Conservation (phyloP, 2,113 vertebrate species). For the Perccottus glenii region DNA sequence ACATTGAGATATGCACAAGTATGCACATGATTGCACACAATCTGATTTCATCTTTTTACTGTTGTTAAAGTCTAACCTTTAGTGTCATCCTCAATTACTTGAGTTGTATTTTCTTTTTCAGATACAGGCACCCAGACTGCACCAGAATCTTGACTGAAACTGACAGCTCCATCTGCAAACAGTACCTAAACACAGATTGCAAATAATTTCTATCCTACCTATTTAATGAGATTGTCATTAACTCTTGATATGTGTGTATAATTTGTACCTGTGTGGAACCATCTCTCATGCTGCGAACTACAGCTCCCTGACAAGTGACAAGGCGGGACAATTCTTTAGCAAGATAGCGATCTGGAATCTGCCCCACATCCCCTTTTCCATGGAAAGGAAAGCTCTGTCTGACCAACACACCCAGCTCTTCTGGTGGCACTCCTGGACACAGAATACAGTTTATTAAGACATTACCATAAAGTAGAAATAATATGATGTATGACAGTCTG, state of each 20-base stretch:
- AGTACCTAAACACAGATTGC: slow-evolving; percentile 79
- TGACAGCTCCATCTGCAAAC: slow-evolving; percentile 89
- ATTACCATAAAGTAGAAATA: not conserved
- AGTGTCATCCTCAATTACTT: slow-evolving; percentile 53
- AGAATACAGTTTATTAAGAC: slow-evolving; percentile 6
- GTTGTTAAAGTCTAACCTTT: slow-evolving; percentile 76
- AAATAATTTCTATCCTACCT: not conserved
- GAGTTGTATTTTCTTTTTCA: slow-evolving; percentile 26
- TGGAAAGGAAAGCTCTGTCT: slow-evolving; percentile 84
- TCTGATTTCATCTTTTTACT: not conserved
- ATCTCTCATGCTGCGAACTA: slow-evolving; percentile 86
- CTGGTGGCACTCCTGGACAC: slow-evolving; percentile 38
- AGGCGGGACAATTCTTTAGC: slow-evolving; percentile 83
- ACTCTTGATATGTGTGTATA: not conserved
- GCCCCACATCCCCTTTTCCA: slow-evolving; percentile 11
- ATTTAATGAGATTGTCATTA: not conserved
- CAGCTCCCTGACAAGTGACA: slow-evolving; percentile 85
- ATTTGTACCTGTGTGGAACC: slow-evolving; percentile 85
- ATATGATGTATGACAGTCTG: not conserved
- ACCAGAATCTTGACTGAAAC: slow-evolving; percentile 83
- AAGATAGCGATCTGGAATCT: slow-evolving; percentile 55
- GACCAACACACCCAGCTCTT: slow-evolving; percentile 73
- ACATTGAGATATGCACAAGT: not conserved
- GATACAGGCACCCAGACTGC: slow-evolving; percentile 70
- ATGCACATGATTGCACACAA: not conserved